These are phyloP conservation scores for Tetragnatha versicolor DNA, from an alignment of 1,140 invertebrate species.

Conservation along the genomic window DNA sequence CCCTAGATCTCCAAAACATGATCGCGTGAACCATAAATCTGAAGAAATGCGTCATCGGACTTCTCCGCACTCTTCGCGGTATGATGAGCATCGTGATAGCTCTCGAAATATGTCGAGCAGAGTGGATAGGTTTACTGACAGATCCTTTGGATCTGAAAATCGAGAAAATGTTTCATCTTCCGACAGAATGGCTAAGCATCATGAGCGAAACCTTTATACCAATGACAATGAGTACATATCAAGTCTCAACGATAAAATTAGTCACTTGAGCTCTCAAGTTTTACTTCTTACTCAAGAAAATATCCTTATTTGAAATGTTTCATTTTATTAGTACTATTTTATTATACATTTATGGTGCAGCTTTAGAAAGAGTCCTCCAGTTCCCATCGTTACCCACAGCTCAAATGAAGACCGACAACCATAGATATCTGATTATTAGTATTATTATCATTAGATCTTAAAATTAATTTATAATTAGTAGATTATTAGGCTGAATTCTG, in stretches of 20 bases:
- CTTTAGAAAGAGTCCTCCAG: background rate
- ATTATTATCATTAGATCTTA: background rate
- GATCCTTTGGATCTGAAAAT: too few species aligned
- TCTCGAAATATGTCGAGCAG: too few species aligned
- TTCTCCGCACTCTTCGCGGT: too few species aligned
- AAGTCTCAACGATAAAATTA: background rate
- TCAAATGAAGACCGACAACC: background rate
- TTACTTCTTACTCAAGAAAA: conserved; percentile 5
- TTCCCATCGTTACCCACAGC: background rate
- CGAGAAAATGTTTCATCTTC: too few species aligned
- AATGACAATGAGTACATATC: background rate
- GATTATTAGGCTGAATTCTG: background rate
- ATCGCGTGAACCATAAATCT: too few species aligned
- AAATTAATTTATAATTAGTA: background rate
- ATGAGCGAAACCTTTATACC: too few species aligned
- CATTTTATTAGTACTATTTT: background rate
- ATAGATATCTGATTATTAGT: background rate
- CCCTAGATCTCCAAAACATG: too few species aligned
- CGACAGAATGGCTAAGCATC: too few species aligned
- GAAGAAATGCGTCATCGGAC: too few species aligned
- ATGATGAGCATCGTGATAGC: too few species aligned
- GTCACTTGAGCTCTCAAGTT: conserved; percentile 7
- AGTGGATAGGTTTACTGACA: too few species aligned
- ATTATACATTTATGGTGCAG: background rate
- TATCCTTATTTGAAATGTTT: background rate